Conservation (phyloP, 2,113 vertebrate species). For the Macaca nemestrina region DNA sequence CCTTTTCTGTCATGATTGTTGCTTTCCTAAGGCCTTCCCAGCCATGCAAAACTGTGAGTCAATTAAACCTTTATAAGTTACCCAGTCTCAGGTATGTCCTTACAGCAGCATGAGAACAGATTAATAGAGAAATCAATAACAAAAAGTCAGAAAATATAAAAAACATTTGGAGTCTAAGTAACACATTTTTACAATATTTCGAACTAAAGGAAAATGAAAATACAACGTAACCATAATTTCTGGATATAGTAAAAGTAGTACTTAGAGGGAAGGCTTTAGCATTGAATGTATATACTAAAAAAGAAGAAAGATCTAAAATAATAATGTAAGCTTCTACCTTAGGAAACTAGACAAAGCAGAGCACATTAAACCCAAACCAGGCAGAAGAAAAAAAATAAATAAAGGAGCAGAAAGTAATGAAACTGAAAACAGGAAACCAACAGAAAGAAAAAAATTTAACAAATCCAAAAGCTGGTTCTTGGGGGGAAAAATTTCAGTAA, state of each 20-base stretch:
- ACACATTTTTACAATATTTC: not conserved
- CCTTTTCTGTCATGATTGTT: too few species aligned
- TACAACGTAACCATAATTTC: not conserved
- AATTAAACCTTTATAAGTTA: too few species aligned
- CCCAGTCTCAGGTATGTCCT: too few species aligned
- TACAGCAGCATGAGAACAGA: too few species aligned
- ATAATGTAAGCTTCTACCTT: not conserved
- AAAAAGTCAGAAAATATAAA: not conserved
- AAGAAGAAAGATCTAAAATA: not conserved
- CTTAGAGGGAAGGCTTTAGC: not conserved
- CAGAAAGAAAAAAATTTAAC: not conserved
- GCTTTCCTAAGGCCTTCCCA: too few species aligned
- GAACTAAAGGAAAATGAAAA: constrained; percentile 11
- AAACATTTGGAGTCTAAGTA: constrained; percentile 10
- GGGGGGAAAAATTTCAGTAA: not conserved
- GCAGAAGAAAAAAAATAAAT: not conserved
- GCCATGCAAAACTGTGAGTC: too few species aligned
- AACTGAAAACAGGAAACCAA: not conserved
- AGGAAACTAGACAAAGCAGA: constrained; percentile 8
- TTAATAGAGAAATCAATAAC: not conserved
- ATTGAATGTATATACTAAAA: not conserved
- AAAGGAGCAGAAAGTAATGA: not conserved
- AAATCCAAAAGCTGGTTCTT: not conserved
- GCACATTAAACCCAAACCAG: not conserved
- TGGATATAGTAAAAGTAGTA: not conserved